Base-by-base conservation (phyloP, 2,797 vertebrate species). In the Psittacula echo region DNA sequence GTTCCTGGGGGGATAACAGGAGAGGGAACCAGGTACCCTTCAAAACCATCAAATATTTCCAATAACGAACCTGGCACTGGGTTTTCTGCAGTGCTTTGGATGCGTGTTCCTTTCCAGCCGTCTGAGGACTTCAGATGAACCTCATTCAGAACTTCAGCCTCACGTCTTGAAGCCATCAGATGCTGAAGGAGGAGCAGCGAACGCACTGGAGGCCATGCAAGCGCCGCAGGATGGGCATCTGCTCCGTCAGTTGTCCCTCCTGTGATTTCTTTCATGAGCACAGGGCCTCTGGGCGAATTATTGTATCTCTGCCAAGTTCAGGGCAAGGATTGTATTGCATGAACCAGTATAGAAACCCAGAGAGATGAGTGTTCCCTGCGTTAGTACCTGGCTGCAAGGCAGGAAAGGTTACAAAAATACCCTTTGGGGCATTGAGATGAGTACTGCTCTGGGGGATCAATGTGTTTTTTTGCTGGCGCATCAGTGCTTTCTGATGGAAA, bases 91-190 rank as follows among this genome's bases (percentile, higher is more conserved):
- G 53, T 4, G 5, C 34, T 79, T 92, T 87, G 89, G 42, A 51
- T 85, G 51, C 62, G 48, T 82, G 87, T 93, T 89, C 89, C 79
- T 84, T 96, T 47, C 56, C 81, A 94, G 56, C 58, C 94, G 66
- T 92, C 78, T 94, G 93, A 97, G 75, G 62, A 84, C 90, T 97
- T 94, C 70, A 74, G 72, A 84, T 86, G 85, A 93, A 68, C 70
- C 71, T 93, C 61, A 88, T 91, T 97, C 85, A 67, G 16, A 94
- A 30, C 68, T 82, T 94, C 64, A 95, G 84, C 85, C 67, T 95
- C 94, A 60, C 92, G 85, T 85, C 64, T 73, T 54, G 87, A 91
- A 94, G 53, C 90, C 18, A 7, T 77, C 81, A 87, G 53, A 83
- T 89, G 95, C 58, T 93, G 96, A 94, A 94, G 90, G 92, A 32